Percentiles rank a stretch among this genome's conserved stretches.
Evolutionary conservation across 2,113 vertebrate genomes (phyloP).

Genomic region (Naja naja): DNA sequence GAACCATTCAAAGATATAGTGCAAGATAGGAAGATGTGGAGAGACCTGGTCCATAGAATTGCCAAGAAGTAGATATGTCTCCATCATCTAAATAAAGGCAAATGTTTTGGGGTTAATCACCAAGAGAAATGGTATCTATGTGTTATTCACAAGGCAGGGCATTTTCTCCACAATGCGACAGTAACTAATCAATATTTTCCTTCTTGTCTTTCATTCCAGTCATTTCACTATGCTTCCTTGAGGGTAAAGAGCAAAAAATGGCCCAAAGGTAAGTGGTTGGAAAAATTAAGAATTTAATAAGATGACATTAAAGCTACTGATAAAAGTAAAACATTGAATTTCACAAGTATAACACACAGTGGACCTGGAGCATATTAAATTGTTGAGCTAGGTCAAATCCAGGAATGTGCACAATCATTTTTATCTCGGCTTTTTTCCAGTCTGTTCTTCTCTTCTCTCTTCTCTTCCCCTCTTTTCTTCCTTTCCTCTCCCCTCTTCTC

Average conservation of each 20-base stretch:
- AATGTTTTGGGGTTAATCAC: neutral
- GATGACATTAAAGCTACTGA: neutral
- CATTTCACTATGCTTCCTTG: constrained; percentile 86
- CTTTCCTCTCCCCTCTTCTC: neutral
- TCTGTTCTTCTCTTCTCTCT: no score
- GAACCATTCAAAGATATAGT: neutral
- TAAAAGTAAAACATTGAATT: neutral
- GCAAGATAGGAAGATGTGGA: neutral
- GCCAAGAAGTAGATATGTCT: neutral
- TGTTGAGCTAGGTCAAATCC: neutral
- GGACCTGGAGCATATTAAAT: neutral
- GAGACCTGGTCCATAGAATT: neutral
- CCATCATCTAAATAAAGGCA: neutral
- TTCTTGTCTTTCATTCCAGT: constrained; percentile 68
- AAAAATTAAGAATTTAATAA: neutral
- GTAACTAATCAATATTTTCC: constrained; percentile 20
- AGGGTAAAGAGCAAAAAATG: constrained; percentile 89
- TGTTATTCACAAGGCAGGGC: neutral
- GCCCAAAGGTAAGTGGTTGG: constrained; percentile 79
- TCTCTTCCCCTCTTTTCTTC: rapidly evolving
- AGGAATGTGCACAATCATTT: neutral
- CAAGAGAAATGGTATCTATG: no score
- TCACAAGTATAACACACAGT: neutral
- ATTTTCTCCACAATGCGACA: neutral
- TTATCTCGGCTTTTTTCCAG: neutral